Evolutionary conservation across 2,797 vertebrate species (phyloP).

Genomic region (Cebuella pygmaea): DNA sequence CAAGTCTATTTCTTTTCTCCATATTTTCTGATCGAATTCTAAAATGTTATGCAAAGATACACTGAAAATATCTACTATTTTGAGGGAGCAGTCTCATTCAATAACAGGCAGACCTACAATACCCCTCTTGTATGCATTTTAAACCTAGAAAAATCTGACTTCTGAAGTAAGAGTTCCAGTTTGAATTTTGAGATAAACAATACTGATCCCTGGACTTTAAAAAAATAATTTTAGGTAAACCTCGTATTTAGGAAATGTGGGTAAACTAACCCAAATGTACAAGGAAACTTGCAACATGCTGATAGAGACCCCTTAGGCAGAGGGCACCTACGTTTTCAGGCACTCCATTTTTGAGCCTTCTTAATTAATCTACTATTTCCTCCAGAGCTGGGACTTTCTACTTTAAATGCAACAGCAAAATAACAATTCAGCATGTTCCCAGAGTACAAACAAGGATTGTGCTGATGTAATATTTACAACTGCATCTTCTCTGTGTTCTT

Average conservation of each 20-base stretch:
- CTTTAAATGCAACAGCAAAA: not conserved
- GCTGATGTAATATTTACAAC: conserved; percentile 57
- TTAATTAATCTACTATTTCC: not conserved
- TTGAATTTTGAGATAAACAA: not conserved
- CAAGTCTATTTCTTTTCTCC: not conserved
- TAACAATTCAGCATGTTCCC: conserved; percentile 10
- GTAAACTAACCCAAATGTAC: not conserved
- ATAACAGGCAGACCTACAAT: not conserved
- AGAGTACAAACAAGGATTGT: not conserved
- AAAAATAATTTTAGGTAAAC: not conserved
- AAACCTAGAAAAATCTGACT: conserved; percentile 29
- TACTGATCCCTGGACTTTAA: not conserved
- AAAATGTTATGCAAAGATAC: not conserved
- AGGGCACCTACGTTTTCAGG: accelerated
- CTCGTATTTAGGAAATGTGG: not conserved
- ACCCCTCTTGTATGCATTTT: not conserved
- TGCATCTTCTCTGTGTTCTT: not conserved
- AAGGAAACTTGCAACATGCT: not conserved
- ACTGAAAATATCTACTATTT: not conserved
- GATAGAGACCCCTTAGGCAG: too few relatives aligned
- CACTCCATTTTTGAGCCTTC: not conserved
- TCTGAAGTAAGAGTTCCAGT: not conserved
- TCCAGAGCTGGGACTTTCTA: not conserved
- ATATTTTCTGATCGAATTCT: not conserved
- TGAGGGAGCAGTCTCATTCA: not conserved